Conservation (phyloP, 1,140 invertebrate genomes). For the Drosophila kurseongensis region DNA sequence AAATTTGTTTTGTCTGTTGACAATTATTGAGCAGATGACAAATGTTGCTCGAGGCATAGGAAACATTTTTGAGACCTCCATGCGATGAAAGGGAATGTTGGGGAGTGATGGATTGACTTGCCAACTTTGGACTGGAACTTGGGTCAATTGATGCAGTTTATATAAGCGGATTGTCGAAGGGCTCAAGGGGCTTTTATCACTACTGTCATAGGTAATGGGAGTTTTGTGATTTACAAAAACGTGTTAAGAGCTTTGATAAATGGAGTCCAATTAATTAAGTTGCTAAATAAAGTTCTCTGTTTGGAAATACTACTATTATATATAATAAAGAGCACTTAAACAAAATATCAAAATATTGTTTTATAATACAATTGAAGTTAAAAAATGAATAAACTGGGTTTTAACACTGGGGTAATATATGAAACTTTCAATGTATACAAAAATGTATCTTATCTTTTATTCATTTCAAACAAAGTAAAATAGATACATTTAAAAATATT, state of each 20-base stretch:
- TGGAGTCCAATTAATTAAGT: background rate
- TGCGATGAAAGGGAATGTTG: background rate
- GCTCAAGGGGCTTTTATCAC: background rate
- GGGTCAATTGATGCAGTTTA: slow-evolving; percentile 17
- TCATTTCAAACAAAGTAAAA: too few relatives aligned
- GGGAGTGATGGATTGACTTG: slow-evolving; percentile 33
- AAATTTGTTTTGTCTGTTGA: slow-evolving; percentile 51
- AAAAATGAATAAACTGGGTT: too few relatives aligned
- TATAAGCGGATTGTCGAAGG: background rate
- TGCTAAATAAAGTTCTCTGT: background rate
- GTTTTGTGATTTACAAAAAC: background rate
- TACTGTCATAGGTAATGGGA: background rate
- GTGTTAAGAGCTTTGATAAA: slow-evolving; percentile 1
- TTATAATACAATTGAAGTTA: too few relatives aligned
- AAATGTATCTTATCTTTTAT: too few relatives aligned
- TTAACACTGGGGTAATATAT: too few relatives aligned
- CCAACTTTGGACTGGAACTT: background rate
- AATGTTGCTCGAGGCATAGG: slow-evolving; percentile 39
- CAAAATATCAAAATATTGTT: too few relatives aligned
- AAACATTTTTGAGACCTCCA: slow-evolving; percentile 23
- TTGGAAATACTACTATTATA: too few relatives aligned
- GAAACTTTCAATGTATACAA: too few relatives aligned
- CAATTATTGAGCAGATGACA: slow-evolving; percentile 79
- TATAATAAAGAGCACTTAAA: too few relatives aligned
- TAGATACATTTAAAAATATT: too few relatives aligned